Evolutionary conservation across 2,113 vertebrate species (phyloP), one percentile per base, ranked within the genome.

Genomic region (Apodemus sylvaticus): DNA sequence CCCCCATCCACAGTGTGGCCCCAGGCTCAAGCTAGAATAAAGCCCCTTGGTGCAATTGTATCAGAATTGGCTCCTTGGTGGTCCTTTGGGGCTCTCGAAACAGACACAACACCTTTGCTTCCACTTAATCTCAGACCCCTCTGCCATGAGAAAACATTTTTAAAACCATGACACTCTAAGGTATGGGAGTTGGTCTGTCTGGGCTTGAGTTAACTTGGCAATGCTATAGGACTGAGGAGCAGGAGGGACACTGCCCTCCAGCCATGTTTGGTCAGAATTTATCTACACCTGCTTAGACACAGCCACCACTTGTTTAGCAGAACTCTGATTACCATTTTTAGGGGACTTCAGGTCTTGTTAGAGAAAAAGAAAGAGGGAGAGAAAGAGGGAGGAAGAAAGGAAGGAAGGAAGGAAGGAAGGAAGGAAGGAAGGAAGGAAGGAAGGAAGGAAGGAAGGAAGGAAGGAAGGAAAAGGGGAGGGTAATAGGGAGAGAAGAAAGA

Each of bases 81-180:
- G 29, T 34, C 29, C 34, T 14, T 5, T 31, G 64, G 62, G 64
- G 64, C 12, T 68, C 64, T 34, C 4, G 64, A 68, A 68, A 68
- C 64, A 68, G 64, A 11, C 26, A 64, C 62, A 64, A 64, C 62
- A 64, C 26, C 29, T 83, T 86, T 55, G 13, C 13, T 92, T 93
- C 36, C 36, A 55, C 0, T 0, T 42, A 74, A 53, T 64, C 87
- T 94, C 78, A 58, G 93, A 77, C 77, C 26, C 87, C 14, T 90
- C 53, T 24, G 4, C 64, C 79, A 90, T 34, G 48, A 95, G 78
- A 88, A 74, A 96, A 48, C 58, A 29, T 71, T 45, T 58, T 85
- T 66, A 42, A 78, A 66, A 68, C 39, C 81, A 36, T 53, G 64
- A 71, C n/a, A 48, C 45, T 66, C 55, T 11, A 42, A 58, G 68